Percentiles rank a stretch among this genome's conserved stretches.
These are phyloP conservation scores for Eulithis prunata DNA, from an alignment of 2,888 invertebrate genomes.

Conservation along the genomic window DNA sequence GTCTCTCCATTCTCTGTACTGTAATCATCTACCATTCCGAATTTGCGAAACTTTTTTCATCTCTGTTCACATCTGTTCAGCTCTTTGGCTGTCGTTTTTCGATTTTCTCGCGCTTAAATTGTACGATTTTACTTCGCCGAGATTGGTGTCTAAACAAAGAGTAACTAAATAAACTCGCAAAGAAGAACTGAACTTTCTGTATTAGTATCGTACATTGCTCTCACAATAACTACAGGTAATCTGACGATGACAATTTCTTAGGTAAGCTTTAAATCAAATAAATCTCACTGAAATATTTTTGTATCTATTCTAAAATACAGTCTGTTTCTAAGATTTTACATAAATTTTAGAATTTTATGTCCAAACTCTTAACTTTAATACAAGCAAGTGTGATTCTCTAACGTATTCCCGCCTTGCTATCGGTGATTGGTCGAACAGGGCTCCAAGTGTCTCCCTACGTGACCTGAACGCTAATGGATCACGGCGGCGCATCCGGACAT, in stretches of 20 bases:
- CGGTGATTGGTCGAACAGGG: constrained; percentile 79
- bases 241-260: too few relatives aligned
- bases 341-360: constrained; percentile 4
- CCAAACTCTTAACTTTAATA: constrained; percentile 51
- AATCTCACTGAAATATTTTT: too few relatives aligned
- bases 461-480: constrained; percentile 60
- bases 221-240: too few relatives aligned
- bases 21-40: constrained; percentile 80
- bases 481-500: constrained; percentile 28
- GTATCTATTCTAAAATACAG: too few relatives aligned
- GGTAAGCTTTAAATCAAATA: too few relatives aligned
- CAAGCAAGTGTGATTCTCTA: constrained; percentile 56
- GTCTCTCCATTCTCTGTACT: constrained; percentile 78
- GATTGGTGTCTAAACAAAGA: constrained; percentile 27
- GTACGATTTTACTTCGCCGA: constrained; percentile 30
- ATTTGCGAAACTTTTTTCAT: constrained; percentile 82
- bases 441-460: constrained; percentile 76
- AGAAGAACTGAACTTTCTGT: background rate
- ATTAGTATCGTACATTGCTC: background rate
- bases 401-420: constrained; percentile 74
- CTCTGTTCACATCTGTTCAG: constrained; percentile 80
- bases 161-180: constrained; percentile 6
- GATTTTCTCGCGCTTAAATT: constrained; percentile 58
- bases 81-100: constrained; percentile 64
- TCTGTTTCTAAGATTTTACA: constrained; percentile 2